These are phyloP conservation scores for Chaunax sp. DNA, from an alignment of 2,797 vertebrate genomes.

Conservation along the genomic window DNA sequence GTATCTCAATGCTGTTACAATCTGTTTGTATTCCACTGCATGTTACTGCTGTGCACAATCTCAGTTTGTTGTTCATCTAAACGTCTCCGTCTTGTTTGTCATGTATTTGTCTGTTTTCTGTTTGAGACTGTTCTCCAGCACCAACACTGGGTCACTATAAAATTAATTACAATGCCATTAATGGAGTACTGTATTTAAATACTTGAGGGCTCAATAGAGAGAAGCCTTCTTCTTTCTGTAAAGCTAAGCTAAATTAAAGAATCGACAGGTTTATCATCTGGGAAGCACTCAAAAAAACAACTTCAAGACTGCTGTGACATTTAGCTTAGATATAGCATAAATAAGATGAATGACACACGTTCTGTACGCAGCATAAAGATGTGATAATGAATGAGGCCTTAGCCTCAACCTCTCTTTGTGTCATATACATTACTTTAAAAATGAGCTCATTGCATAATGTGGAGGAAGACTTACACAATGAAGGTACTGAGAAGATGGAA, in stretches of 20 bases:
- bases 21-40: neutral
- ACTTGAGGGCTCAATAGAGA: neutral
- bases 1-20: conserved; percentile 2
- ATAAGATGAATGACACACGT: neutral
- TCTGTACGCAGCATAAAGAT: neutral
- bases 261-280: neutral
- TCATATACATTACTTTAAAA: neutral
- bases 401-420: too few relatives aligned
- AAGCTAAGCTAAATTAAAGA: neutral
- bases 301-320: neutral
- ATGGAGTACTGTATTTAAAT: neutral
- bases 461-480: neutral
- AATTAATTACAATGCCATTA: conserved; percentile 25
- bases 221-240: neutral
- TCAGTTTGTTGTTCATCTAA: neutral
- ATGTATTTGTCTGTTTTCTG: conserved; percentile 12
- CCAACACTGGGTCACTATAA: conserved; percentile 11
- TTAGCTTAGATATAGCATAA: neutral
- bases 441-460: neutral
- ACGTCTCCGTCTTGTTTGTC: neutral
- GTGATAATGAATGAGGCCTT: neutral
- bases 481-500: too few relatives aligned
- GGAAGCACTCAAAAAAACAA: too few relatives aligned
- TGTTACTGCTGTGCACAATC: neutral
- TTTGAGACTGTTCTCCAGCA: neutral